Evolutionary conservation across 2,888 invertebrate genomes (phyloP).

Genomic region (Busseola fusca): DNA sequence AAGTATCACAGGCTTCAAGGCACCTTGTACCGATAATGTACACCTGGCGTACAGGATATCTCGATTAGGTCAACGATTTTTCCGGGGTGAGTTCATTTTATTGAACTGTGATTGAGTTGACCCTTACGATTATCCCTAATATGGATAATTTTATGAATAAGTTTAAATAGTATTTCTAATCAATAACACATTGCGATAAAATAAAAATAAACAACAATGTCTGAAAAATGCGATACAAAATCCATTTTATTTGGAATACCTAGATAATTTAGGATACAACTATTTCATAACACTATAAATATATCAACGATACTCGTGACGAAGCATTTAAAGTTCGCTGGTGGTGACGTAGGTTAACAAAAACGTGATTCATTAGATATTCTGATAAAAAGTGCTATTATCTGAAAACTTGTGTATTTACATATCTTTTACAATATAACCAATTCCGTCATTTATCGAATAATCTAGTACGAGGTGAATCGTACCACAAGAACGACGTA

Average conservation of each 20-base stretch:
- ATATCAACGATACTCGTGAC: not conserved
- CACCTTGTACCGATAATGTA: too few relatives aligned
- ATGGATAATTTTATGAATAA: not conserved
- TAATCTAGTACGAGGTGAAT: slow-evolving; percentile 8
- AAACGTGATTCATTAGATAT: slow-evolving; percentile 4
- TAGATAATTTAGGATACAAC: not conserved
- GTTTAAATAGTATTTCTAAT: not conserved
- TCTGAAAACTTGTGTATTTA: slow-evolving; percentile 1
- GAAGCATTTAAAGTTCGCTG: not conserved
- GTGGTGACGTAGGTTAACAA: not conserved
- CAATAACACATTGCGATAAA: not conserved
- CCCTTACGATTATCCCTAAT: not conserved
- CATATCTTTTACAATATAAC: not conserved
- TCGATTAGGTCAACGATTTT: not conserved
- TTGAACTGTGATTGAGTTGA: not conserved
- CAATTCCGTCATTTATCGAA: not conserved
- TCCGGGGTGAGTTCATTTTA: not conserved
- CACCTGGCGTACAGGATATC: not conserved
- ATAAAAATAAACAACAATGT: not conserved
- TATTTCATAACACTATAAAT: not conserved
- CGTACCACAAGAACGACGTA: slow-evolving; percentile 1
- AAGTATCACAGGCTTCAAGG: too few relatives aligned
- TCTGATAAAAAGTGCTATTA: slow-evolving; percentile 18
- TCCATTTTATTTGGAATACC: not conserved
- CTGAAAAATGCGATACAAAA: not conserved